Percentiles rank a stretch among this genome's conserved stretches.
phyloP scores from a whole-genome alignment of 64 coral and sea anemone species.

The Acropora tenuis region DNA sequence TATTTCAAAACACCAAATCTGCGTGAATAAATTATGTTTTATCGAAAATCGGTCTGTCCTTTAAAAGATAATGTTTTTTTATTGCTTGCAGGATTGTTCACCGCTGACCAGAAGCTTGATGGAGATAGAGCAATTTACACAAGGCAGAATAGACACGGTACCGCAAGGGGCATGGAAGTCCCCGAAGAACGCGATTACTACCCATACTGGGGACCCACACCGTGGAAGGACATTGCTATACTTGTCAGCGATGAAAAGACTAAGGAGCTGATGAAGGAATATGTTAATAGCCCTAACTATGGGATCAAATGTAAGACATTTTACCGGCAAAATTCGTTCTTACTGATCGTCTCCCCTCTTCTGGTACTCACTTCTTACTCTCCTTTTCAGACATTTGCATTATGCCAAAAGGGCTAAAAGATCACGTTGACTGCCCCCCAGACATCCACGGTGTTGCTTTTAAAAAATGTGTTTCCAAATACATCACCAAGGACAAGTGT shows the following conservation, averaged over 20 bases:
- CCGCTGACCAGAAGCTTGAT: slow-evolving; percentile 36
- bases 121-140: slow-evolving; percentile 63
- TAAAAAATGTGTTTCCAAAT: neutral
- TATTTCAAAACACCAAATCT: slow-evolving; percentile 8
- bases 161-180: slow-evolving; percentile 48
- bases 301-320: neutral
- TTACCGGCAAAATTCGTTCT: neutral
- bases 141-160: slow-evolving; percentile 54
- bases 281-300: neutral
- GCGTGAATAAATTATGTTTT: neutral
- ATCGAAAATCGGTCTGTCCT: neutral
- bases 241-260: neutral
- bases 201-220: no score
- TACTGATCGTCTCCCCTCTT: neutral
- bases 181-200: slow-evolving; percentile 32
- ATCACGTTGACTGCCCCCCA: neutral
- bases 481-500: neutral
- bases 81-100: neutral
- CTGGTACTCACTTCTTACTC: neutral
- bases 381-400: slow-evolving; percentile 2
- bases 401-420: neutral
- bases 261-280: slow-evolving; percentile 2
- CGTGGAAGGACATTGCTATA: neutral
- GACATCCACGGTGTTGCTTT: neutral
- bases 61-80: neutral